Evolutionary conservation across 2,888 invertebrate species (phyloP), one percentile per base, ranked within the genome.

Genomic region (Marasmarcha lunaedactyla): DNA sequence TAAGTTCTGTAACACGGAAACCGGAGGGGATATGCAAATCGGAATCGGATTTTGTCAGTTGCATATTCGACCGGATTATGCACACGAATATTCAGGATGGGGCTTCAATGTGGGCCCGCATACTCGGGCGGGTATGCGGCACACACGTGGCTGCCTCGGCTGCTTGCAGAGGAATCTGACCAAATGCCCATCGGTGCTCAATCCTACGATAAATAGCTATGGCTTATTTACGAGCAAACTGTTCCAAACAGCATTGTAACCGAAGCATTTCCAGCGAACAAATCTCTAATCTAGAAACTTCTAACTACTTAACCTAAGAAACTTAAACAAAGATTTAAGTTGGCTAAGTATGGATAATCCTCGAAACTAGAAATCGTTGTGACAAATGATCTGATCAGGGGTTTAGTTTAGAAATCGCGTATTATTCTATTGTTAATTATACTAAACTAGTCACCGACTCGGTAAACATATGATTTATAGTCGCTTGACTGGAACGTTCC

Each of bases 381-480:
- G 81, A 78, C 77, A 77, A 76, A 78, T 71, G 71, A 69, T 70
- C 70, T 55, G 57, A 54, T 59, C 56, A 59, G 64, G 62, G 70
- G 58, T 66, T 68, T 54, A 67, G 72, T 79, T 81, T 78, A 76
- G 79, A 78, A 83, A 81, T 77, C 73, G 73, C 72, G 67, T 71
- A 71, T 76, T 73, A 74, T 76, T 62, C 76, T 69, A 77, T 81
- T 79, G 81, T 81, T 77, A 76, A 81, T 79, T 79, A 77, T 71
- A 73, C 76, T 79, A 77, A 71, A 73, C 76, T 70, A 76, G 71
- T 70, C 77, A 70, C 65, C 59, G 68, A 71, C 71, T 68, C 72
- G 74, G 71, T 74, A 72, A 78, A 77, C 76, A 76, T 70, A 76
- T 73, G 70, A 81, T 81, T 78, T 79, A 79, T 77, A 74, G 70